Base-by-base conservation (phyloP, 2,797 vertebrate species). In the Tachyglossus aculeatus region DNA sequence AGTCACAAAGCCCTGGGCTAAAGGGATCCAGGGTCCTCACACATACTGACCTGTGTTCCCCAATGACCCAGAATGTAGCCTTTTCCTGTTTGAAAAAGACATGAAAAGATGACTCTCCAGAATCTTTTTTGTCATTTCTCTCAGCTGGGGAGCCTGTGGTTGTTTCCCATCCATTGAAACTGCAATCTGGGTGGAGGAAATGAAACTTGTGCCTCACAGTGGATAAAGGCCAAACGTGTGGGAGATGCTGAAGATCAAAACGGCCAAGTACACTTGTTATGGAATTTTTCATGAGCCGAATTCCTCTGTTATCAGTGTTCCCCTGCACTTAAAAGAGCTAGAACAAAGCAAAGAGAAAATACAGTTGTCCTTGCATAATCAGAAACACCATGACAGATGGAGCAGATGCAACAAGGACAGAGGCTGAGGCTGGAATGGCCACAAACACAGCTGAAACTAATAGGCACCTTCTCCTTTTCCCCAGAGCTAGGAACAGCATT, bases 201-300 rank as follows among this genome's bases (percentile, higher is more conserved):
- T 76, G 71, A 81, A 73, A 65, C 50, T 77, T 22, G 6, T 13
- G 53, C 62, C 14, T 65, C 55, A 68, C 24, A 3, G 59, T 38
- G 59, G 66, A 61, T 40, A 85, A 87, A 87, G 78, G 82, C 71
- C 82, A 78, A 78, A 63, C 45, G 50, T 40, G 65, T 65, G 45
- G 56, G 71, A 75, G 74, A 78, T 63, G 44, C 53, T 54, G 45
- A 60, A 80, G 82, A 81, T 83, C 78, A 81, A n/a, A 85, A 81
- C 27, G 3, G 59, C 25, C 68, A 54, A 78, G 24, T 54, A 27
- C 15, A 78, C 62, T 87, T 83, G 65, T 80, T 60, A 83, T 3
- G 70, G 80, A 87, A 85, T 87, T 81, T 81, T 87, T 83, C 82
- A 87, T 87, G 82, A 87, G 76, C 29, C 67, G 59, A 71, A 80